Evolutionary conservation across 2,888 invertebrate genomes (phyloP).

Genomic region (Deilephila elpenor): DNA sequence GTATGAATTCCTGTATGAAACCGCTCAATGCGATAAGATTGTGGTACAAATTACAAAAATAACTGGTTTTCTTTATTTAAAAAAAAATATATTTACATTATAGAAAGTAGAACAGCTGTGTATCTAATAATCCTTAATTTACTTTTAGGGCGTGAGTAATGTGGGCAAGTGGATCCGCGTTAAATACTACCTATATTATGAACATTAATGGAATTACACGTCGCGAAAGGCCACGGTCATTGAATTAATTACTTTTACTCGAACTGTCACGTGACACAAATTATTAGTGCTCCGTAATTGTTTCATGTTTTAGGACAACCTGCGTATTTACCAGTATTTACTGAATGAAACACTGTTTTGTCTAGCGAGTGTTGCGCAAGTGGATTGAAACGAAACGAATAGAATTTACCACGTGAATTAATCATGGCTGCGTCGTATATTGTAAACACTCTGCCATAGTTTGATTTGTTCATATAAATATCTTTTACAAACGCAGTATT

Average conservation of each 20-base stretch:
- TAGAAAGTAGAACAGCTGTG: no score
- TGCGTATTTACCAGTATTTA: neutral
- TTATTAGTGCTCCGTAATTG: neutral
- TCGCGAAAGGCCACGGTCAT: slow-evolving; percentile 7
- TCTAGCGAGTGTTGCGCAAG: neutral
- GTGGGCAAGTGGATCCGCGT: neutral
- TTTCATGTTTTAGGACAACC: neutral
- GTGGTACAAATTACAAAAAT: no score
- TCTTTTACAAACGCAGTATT: neutral
- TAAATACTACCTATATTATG: neutral
- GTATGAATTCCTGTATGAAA: no score
- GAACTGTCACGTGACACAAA: neutral
- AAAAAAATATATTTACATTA: no score
- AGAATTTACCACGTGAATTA: slow-evolving; percentile 5
- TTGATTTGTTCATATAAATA: slow-evolving; percentile 27
- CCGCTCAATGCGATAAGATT: no score
- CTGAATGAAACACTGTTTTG: neutral
- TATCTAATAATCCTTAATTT: no score
- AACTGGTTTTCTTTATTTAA: no score
- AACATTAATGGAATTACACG: slow-evolving; percentile 8
- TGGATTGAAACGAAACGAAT: slow-evolving; percentile 2
- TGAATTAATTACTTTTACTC: slow-evolving; percentile 17
- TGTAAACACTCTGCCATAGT: slow-evolving; percentile 1
- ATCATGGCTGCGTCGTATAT: neutral
- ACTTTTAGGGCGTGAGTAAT: neutral